Conservation (phyloP, 2,113 vertebrate genomes). For the Colius striatus region DNA sequence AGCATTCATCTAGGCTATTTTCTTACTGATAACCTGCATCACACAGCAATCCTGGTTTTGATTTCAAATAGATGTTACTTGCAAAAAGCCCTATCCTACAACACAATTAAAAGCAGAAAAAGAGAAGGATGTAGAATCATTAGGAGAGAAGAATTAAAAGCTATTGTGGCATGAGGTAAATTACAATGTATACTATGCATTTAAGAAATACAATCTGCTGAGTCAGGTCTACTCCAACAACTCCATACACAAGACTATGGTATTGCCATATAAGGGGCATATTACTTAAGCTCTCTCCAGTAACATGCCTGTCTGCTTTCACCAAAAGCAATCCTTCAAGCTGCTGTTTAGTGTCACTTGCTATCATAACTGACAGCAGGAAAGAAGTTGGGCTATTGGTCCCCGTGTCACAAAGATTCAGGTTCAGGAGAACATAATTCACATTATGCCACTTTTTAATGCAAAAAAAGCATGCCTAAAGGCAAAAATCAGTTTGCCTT, state of each 20-base stretch:
- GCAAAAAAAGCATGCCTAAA: background rate
- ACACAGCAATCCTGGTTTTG: background rate
- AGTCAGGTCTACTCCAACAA: background rate
- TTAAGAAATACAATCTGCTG: background rate
- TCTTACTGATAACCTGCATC: background rate
- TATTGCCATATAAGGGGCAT: background rate
- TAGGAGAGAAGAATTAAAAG: background rate
- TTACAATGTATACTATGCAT: background rate
- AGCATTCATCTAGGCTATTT: background rate
- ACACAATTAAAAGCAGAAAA: background rate
- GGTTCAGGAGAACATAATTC: background rate
- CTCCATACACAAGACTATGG: accelerated
- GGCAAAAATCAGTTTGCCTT: slow-evolving; percentile 17
- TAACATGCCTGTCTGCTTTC: background rate
- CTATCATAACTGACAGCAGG: background rate
- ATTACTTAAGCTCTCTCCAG: background rate
- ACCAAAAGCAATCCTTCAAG: background rate
- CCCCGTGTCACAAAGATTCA: background rate
- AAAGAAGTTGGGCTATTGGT: background rate
- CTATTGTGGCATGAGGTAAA: background rate
- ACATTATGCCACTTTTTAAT: slow-evolving; percentile 6
- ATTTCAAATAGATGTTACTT: background rate
- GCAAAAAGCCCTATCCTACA: background rate
- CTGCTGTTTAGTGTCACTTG: background rate
- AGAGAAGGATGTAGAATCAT: background rate